These are phyloP conservation scores for Mastomys coucha DNA, from an alignment of 2,113 vertebrate genomes.

Conservation along the genomic window DNA sequence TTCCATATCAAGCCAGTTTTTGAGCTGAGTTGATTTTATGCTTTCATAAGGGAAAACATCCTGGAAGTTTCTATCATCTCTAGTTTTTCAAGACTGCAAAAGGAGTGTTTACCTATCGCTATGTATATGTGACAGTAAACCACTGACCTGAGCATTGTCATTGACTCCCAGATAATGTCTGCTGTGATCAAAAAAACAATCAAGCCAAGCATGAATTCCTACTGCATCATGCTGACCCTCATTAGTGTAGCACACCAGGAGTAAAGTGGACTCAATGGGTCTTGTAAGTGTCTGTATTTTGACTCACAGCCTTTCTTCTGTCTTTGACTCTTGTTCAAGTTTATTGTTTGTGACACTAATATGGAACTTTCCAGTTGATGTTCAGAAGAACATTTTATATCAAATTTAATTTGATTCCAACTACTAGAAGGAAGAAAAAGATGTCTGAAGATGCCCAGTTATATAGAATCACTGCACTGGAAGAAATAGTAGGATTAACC, in stretches of 20 bases:
- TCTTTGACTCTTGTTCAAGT: neutral
- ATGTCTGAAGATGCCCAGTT: constrained; percentile 13
- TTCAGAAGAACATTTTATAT: constrained; percentile 21
- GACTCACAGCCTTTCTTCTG: neutral
- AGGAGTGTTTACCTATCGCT: neutral
- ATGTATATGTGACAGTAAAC: neutral
- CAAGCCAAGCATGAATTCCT: neutral
- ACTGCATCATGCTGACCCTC: neutral
- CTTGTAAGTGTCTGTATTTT: neutral
- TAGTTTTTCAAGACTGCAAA: neutral
- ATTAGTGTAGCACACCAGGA: neutral
- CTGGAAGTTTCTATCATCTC: neutral
- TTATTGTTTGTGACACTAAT: constrained; percentile 11
- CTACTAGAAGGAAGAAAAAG: neutral
- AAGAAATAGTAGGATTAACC: neutral
- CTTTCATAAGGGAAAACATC: neutral
- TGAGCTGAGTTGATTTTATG: neutral
- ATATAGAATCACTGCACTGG: neutral
- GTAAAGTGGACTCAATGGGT: neutral
- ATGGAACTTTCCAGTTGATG: neutral
- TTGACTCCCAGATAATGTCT: neutral
- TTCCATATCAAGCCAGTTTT: neutral
- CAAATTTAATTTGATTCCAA: constrained; percentile 39
- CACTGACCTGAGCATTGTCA: neutral
- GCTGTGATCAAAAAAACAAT: neutral